These are phyloP conservation scores for Lycocerus yunnanus DNA, from an alignment of 2,888 invertebrate species.

Conservation along the genomic window DNA sequence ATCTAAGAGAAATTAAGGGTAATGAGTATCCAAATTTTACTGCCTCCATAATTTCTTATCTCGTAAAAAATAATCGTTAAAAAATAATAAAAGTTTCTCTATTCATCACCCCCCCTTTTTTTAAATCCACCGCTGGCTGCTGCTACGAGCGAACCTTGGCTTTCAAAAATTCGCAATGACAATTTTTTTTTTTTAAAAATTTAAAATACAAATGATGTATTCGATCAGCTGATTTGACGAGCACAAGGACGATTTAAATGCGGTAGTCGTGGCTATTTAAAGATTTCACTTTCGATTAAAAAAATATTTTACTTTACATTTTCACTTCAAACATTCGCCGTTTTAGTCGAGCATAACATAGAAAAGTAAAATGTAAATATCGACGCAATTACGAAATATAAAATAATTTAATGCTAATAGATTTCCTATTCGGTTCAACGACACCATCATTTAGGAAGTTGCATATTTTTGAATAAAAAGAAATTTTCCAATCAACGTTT, in stretches of 20 bases:
- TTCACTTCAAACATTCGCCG: neutral
- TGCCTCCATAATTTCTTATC: too few species aligned
- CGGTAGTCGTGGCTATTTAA: constrained; percentile 10
- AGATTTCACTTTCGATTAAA: neutral
- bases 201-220: neutral
- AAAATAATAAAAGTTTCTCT: too few species aligned
- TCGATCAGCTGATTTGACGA: constrained; percentile 20
- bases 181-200: neutral
- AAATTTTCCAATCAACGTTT: neutral
- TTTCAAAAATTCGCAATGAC: too few species aligned
- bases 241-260: constrained; percentile 18
- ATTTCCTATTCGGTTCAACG: neutral
- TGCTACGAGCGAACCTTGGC: too few species aligned
- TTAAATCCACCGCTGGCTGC: too few species aligned
- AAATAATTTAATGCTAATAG: neutral
- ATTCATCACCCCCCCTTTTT: too few species aligned
- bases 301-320: constrained; percentile 1
- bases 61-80: too few species aligned
- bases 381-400: neutral
- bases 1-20: too few species aligned
- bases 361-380: neutral
- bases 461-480: neutral
- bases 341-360: neutral
- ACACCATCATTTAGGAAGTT: neutral
- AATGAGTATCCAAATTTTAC: too few species aligned